Evolutionary conservation across 2,797 vertebrate genomes (phyloP).

Genomic region (Malurus splendens): DNA sequence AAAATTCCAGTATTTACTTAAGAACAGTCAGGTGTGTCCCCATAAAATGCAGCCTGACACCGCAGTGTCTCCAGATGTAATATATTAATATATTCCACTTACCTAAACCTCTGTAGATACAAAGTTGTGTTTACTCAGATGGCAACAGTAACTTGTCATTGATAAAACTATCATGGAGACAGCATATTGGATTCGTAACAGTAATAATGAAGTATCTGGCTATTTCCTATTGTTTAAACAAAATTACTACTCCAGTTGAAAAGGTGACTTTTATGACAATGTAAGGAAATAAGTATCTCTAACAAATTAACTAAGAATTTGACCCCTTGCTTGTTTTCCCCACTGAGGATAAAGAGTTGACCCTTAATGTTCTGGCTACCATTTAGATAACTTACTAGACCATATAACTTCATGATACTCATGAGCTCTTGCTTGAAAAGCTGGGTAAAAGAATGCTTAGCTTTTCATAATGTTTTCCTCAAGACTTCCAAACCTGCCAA

Average conservation of each 20-base stretch:
- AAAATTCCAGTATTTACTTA: not conserved
- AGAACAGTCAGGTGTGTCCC: not conserved
- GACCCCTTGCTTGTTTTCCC: not conserved
- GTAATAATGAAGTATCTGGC: not conserved
- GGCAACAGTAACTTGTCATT: not conserved
- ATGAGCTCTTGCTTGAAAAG: not conserved
- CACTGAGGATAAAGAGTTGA: not conserved
- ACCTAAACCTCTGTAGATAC: not conserved
- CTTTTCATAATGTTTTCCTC: not conserved
- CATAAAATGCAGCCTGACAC: not conserved
- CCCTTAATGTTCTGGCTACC: not conserved
- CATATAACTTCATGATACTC: not conserved
- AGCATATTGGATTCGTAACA: not conserved
- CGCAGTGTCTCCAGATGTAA: not conserved
- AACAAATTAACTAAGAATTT: slow-evolving; percentile 21
- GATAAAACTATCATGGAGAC: not conserved
- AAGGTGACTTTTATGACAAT: not conserved
- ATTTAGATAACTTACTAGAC: not conserved
- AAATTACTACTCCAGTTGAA: not conserved
- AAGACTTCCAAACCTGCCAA: not conserved
- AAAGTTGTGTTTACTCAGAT: not conserved
- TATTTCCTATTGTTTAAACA: not conserved
- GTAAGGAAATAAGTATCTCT: not conserved
- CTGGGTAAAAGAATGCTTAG: not conserved
- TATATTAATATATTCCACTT: not conserved